A percentile compares a stretch with the other conserved stretches of the same genome.
Conservation (phyloP, 2,797 vertebrate genomes). For the Anas acuta region DNA sequence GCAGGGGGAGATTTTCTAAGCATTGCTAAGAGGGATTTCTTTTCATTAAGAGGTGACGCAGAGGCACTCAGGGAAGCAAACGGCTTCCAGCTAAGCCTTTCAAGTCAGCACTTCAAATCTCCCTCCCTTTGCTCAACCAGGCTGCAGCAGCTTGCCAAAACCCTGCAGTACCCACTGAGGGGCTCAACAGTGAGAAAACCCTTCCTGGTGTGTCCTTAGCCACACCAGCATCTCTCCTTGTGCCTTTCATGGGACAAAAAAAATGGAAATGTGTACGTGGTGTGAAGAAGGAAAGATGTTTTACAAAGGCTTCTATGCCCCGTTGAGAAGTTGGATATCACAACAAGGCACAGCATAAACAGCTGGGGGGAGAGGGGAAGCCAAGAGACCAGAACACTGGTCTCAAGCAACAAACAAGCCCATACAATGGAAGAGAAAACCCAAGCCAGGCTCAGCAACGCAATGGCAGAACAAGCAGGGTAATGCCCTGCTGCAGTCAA, state of each 20-base stretch:
- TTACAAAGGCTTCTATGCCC: not conserved
- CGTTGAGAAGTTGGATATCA: not conserved
- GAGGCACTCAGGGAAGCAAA: not conserved
- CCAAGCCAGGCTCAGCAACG: rapidly evolving
- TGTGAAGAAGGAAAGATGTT: not conserved
- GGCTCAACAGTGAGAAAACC: not conserved
- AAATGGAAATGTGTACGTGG: not conserved
- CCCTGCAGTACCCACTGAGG: not conserved
- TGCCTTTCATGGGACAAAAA: not conserved
- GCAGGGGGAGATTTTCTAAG: not conserved
- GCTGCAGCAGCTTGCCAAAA: not conserved
- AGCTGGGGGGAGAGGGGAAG: rapidly evolving
- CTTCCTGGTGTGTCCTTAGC: not conserved
- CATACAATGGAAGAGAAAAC: not conserved
- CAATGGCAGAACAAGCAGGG: too few species aligned
- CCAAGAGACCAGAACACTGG: not conserved
- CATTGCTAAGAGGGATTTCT: not conserved
- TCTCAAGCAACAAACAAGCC: not conserved
- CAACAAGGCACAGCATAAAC: not conserved
- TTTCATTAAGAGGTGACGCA: not conserved
- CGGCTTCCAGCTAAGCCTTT: not conserved
- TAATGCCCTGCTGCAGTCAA: not conserved
- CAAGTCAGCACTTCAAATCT: not conserved
- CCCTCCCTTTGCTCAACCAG: not conserved
- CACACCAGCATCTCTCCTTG: not conserved